Evolutionary conservation across 2,797 vertebrate genomes (phyloP).

Genomic region (Enteromius treurensis): DNA sequence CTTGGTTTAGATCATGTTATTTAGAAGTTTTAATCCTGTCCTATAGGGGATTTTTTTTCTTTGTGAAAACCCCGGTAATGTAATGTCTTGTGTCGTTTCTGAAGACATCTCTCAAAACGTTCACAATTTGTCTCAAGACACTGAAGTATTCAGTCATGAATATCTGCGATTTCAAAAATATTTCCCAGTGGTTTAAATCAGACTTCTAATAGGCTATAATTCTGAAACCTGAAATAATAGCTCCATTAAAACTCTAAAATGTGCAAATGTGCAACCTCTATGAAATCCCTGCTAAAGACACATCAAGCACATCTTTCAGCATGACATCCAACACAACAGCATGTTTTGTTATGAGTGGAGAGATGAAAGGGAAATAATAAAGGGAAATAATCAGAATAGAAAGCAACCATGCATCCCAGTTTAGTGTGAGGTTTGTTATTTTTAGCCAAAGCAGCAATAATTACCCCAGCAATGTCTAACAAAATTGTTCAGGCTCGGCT

Average conservation of each 20-base stretch:
- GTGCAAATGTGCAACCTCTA: not conserved
- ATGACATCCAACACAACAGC: not conserved
- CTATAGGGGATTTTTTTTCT: not conserved
- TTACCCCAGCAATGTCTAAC: slow-evolving; percentile 77
- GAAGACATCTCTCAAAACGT: not conserved
- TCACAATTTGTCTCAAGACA: not conserved
- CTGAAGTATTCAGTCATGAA: not conserved
- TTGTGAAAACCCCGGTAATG: not conserved
- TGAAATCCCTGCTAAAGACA: not conserved
- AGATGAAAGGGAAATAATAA: slow-evolving; percentile 11
- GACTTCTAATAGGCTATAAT: not conserved
- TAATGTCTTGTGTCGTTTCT: not conserved
- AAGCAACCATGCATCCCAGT: slow-evolving; percentile 58
- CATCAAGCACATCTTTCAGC: not conserved
- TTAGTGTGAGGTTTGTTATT: slow-evolving; percentile 69
- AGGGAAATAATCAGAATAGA: slow-evolving; percentile 18
- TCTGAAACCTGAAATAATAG: not conserved
- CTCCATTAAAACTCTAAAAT: not conserved
- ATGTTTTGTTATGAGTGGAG: not conserved
- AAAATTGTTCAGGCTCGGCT: slow-evolving; percentile 80
- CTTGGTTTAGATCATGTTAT: not conserved
- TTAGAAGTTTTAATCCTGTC: not conserved
- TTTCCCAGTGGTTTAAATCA: not conserved
- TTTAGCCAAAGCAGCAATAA: slow-evolving; percentile 78
- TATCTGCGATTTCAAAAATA: not conserved